phyloP scores from a whole-genome alignment of 1,140 invertebrate species.

The Teleopsis dalmanni region DNA sequence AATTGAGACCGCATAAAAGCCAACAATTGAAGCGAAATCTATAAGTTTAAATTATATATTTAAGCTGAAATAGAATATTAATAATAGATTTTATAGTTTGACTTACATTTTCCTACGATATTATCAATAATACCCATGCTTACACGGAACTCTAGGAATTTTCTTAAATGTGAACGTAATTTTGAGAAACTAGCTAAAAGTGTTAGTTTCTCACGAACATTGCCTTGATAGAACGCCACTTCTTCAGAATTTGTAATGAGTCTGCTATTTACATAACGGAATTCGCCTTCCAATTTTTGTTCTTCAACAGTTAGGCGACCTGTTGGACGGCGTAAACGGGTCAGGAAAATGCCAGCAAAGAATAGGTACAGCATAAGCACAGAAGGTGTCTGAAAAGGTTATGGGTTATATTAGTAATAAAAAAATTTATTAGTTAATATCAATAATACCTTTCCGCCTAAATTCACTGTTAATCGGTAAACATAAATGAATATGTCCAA shows the following conservation, averaged over 20 bases:
- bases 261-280: constrained; percentile 91
- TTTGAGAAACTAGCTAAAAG: constrained; percentile 82
- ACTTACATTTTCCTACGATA: constrained; percentile 91
- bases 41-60: constrained; percentile 14
- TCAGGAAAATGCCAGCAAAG: constrained; percentile 72
- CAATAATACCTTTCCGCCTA: constrained; percentile 61
- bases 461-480: constrained; percentile 73
- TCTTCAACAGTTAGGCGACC: constrained; percentile 82
- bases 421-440: not conserved
- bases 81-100: constrained; percentile 4
- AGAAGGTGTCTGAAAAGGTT: constrained; percentile 61
- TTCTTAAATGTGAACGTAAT: constrained; percentile 79
- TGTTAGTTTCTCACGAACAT: constrained; percentile 79
- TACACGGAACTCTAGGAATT: constrained; percentile 86
- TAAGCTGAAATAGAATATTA: not conserved
- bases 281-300: constrained; percentile 95
- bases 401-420: not conserved
- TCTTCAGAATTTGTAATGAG: constrained; percentile 97
- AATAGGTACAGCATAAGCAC: constrained; percentile 81
- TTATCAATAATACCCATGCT: constrained; percentile 93
- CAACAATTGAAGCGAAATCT: constrained; percentile 91
- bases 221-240: constrained; percentile 93
- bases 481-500: constrained; percentile 93
- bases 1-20: constrained; percentile 89
- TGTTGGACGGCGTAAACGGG: constrained; percentile 75